These are phyloP conservation scores for Microctenopoma lineatum DNA, from an alignment of 2,797 vertebrate species.

Conservation along the genomic window DNA sequence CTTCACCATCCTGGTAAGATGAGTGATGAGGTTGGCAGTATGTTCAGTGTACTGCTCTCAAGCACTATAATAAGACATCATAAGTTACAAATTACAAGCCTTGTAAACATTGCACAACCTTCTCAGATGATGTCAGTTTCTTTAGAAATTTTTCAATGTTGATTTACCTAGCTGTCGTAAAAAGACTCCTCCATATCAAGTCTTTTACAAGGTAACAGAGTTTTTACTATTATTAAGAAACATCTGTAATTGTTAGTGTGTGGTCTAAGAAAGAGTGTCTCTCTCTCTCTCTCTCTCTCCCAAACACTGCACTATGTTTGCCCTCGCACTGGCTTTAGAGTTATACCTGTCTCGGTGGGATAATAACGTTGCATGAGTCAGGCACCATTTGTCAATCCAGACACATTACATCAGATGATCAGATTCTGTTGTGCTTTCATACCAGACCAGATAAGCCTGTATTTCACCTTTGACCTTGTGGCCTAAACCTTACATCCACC, in stretches of 20 bases:
- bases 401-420: slow-evolving; percentile 64
- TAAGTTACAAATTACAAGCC: slow-evolving; percentile 20
- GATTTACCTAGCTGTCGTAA: slow-evolving; percentile 11
- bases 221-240: slow-evolving; percentile 14
- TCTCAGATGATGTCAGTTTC: slow-evolving; percentile 27
- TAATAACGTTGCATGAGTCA: slow-evolving; percentile 49
- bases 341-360: slow-evolving; percentile 47
- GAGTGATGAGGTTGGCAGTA: slow-evolving; percentile 37
- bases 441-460: slow-evolving; percentile 61
- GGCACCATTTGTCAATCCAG: slow-evolving; percentile 61
- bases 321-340: slow-evolving; percentile 33
- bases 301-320: slow-evolving; percentile 29
- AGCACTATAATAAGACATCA: slow-evolving; percentile 5
- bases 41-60: slow-evolving; percentile 17
- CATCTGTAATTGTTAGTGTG: slow-evolving; percentile 65
- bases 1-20: slow-evolving; percentile 31
- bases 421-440: slow-evolving; percentile 52
- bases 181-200: slow-evolving; percentile 19
- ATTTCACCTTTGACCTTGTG: slow-evolving; percentile 51
- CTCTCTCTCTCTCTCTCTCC: slow-evolving; percentile 5
- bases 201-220: slow-evolving; percentile 52
- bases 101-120: slow-evolving; percentile 17
- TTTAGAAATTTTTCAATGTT: slow-evolving; percentile 14
- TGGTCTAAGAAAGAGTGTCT: slow-evolving; percentile 34
- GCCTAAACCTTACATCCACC: slow-evolving; percentile 26